Evolutionary conservation across 2,888 invertebrate species (phyloP).

Genomic region (Scrobipalpa atriplicella): DNA sequence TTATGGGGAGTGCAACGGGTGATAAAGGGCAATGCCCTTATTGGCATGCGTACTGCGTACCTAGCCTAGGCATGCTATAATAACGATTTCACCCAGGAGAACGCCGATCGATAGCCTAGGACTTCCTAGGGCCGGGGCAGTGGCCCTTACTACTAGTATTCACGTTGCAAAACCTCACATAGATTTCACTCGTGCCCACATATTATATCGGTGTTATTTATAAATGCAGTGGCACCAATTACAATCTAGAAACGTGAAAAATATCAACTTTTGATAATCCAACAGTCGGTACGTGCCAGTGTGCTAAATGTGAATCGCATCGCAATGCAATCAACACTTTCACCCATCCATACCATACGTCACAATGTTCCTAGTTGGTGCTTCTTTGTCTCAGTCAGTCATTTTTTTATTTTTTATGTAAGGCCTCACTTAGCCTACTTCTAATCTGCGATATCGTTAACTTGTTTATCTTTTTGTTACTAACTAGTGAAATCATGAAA

Average conservation of each 20-base stretch:
- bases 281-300: not conserved
- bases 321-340: not conserved
- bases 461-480: too few species aligned
- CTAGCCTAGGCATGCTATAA: not conserved
- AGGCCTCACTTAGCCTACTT: too few species aligned
- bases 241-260: not conserved
- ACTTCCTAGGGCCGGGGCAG: not conserved
- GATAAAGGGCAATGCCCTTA: not conserved
- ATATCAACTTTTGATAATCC: not conserved
- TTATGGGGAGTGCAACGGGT: too few species aligned
- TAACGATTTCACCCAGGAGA: not conserved
- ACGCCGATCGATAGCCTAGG: not conserved
- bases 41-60: not conserved
- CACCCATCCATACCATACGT: not conserved
- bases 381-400: too few species aligned
- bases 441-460: too few species aligned
- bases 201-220: too few species aligned
- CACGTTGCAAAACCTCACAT: constrained; percentile 2
- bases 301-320: not conserved
- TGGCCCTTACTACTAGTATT: not conserved
- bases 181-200: not conserved
- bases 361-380: not conserved
- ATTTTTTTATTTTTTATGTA: too few species aligned
- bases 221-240: too few species aligned
- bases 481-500: too few species aligned